Percentiles rank a stretch among this genome's conserved stretches.
Evolutionary conservation across 1,140 invertebrate genomes (phyloP).

Genomic region (Odontomachus brunneus): DNA sequence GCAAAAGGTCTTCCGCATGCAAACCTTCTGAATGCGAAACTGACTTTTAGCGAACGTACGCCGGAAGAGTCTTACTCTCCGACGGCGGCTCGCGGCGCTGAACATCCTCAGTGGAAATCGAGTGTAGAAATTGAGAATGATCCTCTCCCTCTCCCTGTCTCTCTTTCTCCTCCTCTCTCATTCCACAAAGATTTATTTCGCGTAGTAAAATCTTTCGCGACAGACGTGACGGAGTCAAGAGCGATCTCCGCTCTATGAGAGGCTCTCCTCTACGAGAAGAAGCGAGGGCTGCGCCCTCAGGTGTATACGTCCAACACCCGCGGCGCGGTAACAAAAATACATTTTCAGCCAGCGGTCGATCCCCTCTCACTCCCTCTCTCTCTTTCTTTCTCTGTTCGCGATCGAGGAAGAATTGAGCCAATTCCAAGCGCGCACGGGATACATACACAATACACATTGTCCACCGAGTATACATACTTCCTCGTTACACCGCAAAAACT

Average conservation of each 20-base stretch:
- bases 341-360: slow-evolving; percentile 26
- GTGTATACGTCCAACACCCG: slow-evolving; percentile 14
- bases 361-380: no score
- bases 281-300: not conserved
- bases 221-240: not conserved
- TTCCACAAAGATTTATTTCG: slow-evolving; percentile 16
- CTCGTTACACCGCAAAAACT: slow-evolving; percentile 41
- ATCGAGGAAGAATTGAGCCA: slow-evolving; percentile 53
- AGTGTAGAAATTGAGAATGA: not conserved
- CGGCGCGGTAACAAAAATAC: slow-evolving; percentile 38
- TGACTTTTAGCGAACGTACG: not conserved
- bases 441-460: slow-evolving; percentile 9
- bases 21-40: not conserved
- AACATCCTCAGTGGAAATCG: not conserved
- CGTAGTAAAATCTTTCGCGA: not conserved
- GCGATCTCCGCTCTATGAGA: not conserved
- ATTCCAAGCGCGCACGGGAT: slow-evolving; percentile 42
- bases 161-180: no score
- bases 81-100: not conserved
- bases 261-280: not conserved
- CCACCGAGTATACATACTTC: slow-evolving; percentile 35
- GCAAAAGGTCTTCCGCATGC: no score
- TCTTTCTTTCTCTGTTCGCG: no score
- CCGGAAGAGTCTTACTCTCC: not conserved
- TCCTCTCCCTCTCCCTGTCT: not conserved